A percentile compares a stretch with the other conserved stretches of the same genome.
Evolutionary conservation across 2,888 invertebrate species (phyloP).

Genomic region (Nineta flava): DNA sequence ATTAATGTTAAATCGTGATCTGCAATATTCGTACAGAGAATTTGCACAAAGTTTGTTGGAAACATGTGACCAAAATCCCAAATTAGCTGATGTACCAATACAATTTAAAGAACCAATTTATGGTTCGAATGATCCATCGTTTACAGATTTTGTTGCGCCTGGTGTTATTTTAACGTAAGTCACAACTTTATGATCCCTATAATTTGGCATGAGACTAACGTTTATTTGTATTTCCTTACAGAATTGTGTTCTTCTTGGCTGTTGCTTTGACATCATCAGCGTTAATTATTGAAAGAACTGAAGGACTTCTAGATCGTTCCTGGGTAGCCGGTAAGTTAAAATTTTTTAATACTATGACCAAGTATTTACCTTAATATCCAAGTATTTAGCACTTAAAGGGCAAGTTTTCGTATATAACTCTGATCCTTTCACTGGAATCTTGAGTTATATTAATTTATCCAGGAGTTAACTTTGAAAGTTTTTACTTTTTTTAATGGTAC

Average conservation of each 20-base stretch:
- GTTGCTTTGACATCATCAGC: constrained; percentile 87
- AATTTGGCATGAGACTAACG: neutral
- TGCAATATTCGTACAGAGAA: constrained; percentile 71
- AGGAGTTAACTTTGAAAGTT: no score
- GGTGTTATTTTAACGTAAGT: constrained; percentile 86
- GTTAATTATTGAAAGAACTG: constrained; percentile 78
- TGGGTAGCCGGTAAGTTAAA: constrained; percentile 58
- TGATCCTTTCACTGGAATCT: no score
- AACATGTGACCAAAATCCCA: constrained; percentile 65
- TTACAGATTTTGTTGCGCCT: constrained; percentile 92
- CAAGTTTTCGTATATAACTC: no score
- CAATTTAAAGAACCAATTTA: constrained; percentile 81
- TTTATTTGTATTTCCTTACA: constrained; percentile 26
- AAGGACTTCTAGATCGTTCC: constrained; percentile 80
- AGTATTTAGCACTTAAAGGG: no score
- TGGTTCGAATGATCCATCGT: constrained; percentile 76
- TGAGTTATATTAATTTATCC: no score
- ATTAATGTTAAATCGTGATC: constrained; percentile 70
- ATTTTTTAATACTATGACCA: no score
- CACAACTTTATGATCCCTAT: neutral
- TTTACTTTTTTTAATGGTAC: no score
- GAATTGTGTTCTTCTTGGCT: constrained; percentile 91
- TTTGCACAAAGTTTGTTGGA: constrained; percentile 61
- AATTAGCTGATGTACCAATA: constrained; percentile 75
- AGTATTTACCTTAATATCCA: no score